phyloP scores from a whole-genome alignment of 2,888 invertebrate species.

The Caenorhabditis virilis region DNA sequence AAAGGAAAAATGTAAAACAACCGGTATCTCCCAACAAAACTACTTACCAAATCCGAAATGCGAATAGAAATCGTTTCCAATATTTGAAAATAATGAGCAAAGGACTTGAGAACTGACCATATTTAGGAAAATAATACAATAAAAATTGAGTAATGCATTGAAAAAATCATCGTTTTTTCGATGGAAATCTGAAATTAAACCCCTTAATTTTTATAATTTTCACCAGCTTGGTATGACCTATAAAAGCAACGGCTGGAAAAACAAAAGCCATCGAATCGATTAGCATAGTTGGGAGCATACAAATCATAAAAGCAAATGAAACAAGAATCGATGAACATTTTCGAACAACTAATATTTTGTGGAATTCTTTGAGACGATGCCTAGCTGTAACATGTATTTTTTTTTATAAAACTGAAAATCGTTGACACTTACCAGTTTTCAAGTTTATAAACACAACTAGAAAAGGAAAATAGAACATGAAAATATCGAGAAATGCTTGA shows the following conservation, averaged over 20 bases:
- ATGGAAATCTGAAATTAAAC: conserved; percentile 28
- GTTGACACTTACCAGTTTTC: conserved; percentile 1
- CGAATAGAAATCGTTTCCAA: too few relatives aligned
- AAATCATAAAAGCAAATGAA: neutral
- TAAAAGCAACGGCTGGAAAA: conserved; percentile 14
- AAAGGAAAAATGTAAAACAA: neutral
- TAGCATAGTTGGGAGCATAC: conserved; percentile 1
- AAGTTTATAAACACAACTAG: conserved; percentile 13
- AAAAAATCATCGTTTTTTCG: conserved; percentile 7
- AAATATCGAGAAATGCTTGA: conserved; percentile 15
- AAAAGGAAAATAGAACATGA: conserved; percentile 14
- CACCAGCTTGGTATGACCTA: too few relatives aligned
- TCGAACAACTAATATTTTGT: conserved; percentile 10
- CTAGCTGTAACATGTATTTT: conserved; percentile 12
- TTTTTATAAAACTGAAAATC: conserved; percentile 1
- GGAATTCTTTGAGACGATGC: conserved; percentile 12
- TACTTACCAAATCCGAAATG: conserved; percentile 16
- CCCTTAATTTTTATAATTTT: too few relatives aligned
- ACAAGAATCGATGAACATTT: conserved; percentile 9
- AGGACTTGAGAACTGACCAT: conserved; percentile 4
- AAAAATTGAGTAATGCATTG: conserved; percentile 1
- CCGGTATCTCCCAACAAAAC: neutral
- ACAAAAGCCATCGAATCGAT: conserved; percentile 2
- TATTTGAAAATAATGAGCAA: too few relatives aligned
- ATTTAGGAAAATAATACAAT: conserved; percentile 2